phyloP scores from a whole-genome alignment of 2,797 vertebrate genomes.

The Esox masquinongy region DNA sequence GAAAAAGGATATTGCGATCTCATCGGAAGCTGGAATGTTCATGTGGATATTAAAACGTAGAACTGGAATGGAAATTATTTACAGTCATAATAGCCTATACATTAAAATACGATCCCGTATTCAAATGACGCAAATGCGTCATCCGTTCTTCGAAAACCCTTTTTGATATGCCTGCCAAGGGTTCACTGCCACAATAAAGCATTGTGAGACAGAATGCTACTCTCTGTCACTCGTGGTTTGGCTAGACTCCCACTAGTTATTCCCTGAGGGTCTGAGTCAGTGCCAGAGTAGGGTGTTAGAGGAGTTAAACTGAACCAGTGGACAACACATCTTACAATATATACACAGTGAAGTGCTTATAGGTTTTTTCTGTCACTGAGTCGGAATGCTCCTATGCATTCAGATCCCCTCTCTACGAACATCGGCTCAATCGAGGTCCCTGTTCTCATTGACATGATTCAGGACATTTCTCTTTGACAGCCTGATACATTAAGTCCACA shows the following conservation, averaged over 20 bases:
- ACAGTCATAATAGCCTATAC: not conserved
- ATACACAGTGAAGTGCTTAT: slow-evolving; percentile 31
- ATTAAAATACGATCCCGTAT: slow-evolving; percentile 29
- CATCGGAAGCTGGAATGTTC: not conserved
- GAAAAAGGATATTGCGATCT: not conserved
- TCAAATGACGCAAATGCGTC: slow-evolving; percentile 33
- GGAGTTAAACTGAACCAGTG: slow-evolving; percentile 33
- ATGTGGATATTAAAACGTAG: not conserved
- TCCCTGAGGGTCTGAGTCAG: slow-evolving; percentile 37
- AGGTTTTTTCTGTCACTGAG: slow-evolving; percentile 34
- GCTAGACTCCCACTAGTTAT: slow-evolving; percentile 42
- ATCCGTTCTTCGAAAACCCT: slow-evolving; percentile 25
- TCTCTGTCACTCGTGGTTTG: slow-evolving; percentile 41
- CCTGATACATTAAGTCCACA: slow-evolving; percentile 19
- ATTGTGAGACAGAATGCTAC: slow-evolving; percentile 43
- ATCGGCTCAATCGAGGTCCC: slow-evolving; percentile 13
- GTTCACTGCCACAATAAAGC: slow-evolving; percentile 48
- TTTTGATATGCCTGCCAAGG: slow-evolving; percentile 1
- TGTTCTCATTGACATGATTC: slow-evolving; percentile 26
- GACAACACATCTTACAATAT: slow-evolving; percentile 31
- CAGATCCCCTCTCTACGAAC: slow-evolving; percentile 29
- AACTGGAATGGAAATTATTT: not conserved
- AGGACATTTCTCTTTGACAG: slow-evolving; percentile 16
- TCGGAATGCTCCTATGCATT: slow-evolving; percentile 41
- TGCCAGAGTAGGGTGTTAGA: slow-evolving; percentile 20